Base-by-base conservation (phyloP, 2,888 invertebrate genomes). In the Tetrapedia diversipes region DNA sequence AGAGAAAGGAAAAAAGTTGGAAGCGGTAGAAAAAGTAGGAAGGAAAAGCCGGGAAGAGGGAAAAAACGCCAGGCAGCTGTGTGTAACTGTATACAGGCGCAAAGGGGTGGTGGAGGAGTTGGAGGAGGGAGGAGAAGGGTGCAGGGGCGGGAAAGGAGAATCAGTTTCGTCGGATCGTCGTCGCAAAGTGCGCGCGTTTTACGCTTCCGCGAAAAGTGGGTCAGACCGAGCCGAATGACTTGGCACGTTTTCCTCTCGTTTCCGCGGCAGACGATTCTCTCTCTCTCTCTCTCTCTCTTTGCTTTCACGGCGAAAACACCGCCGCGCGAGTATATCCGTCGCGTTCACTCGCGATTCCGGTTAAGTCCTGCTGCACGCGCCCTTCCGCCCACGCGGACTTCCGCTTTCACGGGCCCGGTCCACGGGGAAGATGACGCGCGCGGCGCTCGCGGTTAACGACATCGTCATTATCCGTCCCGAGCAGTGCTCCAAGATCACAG, bases 141-240 rank as follows among this genome's bases (percentile, higher is more conserved):
- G n/a, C n/a, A n/a, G 56, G 41, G 37, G 22, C 59, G 34, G 37
- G 59, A 53, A 27, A 65, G 65, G 63, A 79, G 74, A 84, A 76
- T 84, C 73, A 82, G 83, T 82, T 67, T 61, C 67, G 71, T 64
- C 47, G 77, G 69, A 72, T 77, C 60, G 80, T 67, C 67, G 63
- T 69, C 64, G 63, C 73, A 72, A 75, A 77, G 68, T 70, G 68
- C 72, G 70, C 71, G 71, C 76, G 79, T 72, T 81, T 74, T 75
- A 72, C 78, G 63, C 77, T 72, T 68, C 74, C 75, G 57, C 68
- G 45, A 69, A 77, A 87, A 87, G 80, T 87, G 79, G 87, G 86
- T 88, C 87, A 87, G 80, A 75, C 45, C 74, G 63, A 77, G 79
- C 73, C 79, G 79, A 81, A 85, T 85, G 82, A 83, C 84, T 83